Conservation (phyloP, 2,113 vertebrate species). For the Ginglymostoma cirratum region DNA sequence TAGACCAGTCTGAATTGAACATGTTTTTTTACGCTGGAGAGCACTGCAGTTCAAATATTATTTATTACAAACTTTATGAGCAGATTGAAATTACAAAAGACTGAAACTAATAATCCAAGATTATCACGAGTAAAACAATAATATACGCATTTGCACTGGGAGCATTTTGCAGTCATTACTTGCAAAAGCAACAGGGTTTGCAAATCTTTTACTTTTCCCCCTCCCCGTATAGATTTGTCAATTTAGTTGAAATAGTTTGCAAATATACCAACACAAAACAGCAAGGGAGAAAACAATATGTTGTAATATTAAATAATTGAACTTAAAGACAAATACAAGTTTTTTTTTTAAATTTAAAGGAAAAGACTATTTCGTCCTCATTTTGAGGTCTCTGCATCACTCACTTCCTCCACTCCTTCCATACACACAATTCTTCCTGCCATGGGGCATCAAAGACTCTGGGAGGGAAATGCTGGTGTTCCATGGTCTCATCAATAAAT, state of each 20-base stretch:
- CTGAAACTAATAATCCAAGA: constrained; percentile 35
- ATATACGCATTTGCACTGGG: constrained; percentile 24
- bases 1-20: neutral
- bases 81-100: constrained; percentile 24
- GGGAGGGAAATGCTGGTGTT: neutral
- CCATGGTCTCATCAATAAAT: neutral
- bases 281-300: too few species aligned
- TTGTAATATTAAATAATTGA: neutral
- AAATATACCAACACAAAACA: neutral
- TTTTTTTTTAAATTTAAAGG: neutral
- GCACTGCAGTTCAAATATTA: constrained; percentile 30
- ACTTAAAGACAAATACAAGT: neutral
- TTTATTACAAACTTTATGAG: constrained; percentile 34
- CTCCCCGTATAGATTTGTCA: neutral
- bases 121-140: constrained; percentile 33
- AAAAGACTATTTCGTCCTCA: neutral
- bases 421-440: neutral
- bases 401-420: neutral
- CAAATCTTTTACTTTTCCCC: neutral
- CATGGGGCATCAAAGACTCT: neutral
- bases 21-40: neutral
- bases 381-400: neutral
- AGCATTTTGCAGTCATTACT: constrained; percentile 29
- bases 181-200: neutral
- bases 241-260: neutral